Conservation (phyloP, 2,113 vertebrate genomes). For the Orycteropus afer region DNA sequence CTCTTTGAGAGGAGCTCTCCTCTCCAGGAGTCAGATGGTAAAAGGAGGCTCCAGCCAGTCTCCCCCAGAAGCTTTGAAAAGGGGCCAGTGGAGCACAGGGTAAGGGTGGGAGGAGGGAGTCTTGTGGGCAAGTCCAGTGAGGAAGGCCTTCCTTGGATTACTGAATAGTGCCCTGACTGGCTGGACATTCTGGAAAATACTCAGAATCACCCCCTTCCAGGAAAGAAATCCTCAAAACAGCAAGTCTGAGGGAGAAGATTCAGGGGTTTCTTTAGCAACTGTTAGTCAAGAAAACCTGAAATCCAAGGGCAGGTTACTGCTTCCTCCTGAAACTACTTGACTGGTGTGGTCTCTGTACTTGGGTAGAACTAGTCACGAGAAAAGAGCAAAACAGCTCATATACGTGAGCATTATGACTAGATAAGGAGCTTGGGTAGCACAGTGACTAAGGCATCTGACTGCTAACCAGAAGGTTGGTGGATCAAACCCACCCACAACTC, state of each 20-base stretch:
- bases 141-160: not conserved
- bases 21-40: not conserved
- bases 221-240: not conserved
- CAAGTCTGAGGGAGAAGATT: not conserved
- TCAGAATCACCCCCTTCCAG: not conserved
- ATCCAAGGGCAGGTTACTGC: not conserved
- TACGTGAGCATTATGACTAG: not conserved
- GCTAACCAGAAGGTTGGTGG: no score
- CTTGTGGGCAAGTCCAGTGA: not conserved
- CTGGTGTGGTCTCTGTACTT: not conserved
- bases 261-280: not conserved
- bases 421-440: no score
- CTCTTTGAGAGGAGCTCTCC: not conserved
- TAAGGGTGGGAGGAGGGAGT: no score
- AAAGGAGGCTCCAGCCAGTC: not conserved
- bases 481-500: no score
- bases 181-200: not conserved
- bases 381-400: not conserved
- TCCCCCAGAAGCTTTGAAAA: not conserved
- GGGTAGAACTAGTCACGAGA: not conserved
- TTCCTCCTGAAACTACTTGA: not conserved
- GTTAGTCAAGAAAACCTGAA: constrained; percentile 38
- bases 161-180: not conserved
- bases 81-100: not conserved
- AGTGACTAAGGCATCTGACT: no score